These are phyloP conservation scores for Heliconius hermathena DNA, from an alignment of 1,140 invertebrate species.

Conservation along the genomic window DNA sequence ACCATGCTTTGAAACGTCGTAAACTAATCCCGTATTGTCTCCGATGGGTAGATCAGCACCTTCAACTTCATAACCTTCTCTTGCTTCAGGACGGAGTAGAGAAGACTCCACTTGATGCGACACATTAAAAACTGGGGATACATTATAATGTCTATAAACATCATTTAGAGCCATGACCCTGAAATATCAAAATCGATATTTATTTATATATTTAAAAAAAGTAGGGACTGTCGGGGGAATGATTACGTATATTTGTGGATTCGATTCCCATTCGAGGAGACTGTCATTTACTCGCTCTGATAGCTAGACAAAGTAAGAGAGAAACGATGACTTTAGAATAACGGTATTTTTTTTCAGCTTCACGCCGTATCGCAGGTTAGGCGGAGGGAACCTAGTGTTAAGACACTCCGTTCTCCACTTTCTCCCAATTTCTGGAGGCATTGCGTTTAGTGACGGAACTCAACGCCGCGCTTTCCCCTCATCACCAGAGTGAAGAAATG, in stretches of 20 bases:
- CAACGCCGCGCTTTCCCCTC: too few species aligned
- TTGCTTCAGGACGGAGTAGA: constrained; percentile 44
- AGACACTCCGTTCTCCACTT: too few species aligned
- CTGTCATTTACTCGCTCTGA: too few species aligned
- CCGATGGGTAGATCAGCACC: constrained; percentile 48
- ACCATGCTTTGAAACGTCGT: constrained; percentile 69
- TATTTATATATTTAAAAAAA: neutral
- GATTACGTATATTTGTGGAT: neutral
- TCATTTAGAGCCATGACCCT: constrained; percentile 67
- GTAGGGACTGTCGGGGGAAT: too few species aligned
- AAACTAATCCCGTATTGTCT: constrained; percentile 44
- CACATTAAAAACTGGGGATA: constrained; percentile 32
- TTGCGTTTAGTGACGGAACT: too few species aligned
- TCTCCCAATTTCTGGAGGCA: too few species aligned
- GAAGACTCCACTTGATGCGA: constrained; percentile 13
- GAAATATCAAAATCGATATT: constrained; percentile 26
- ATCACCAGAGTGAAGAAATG: too few species aligned
- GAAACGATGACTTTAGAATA: too few species aligned
- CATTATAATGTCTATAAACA: constrained; percentile 55
- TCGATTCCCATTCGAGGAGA: neutral
- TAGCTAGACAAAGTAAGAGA: too few species aligned
- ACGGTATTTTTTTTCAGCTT: too few species aligned
- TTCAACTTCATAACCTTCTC: constrained; percentile 66
- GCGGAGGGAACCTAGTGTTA: too few species aligned
- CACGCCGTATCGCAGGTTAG: too few species aligned